Conservation (phyloP, 2,113 vertebrate genomes). For the Craseonycteris thonglongyai region DNA sequence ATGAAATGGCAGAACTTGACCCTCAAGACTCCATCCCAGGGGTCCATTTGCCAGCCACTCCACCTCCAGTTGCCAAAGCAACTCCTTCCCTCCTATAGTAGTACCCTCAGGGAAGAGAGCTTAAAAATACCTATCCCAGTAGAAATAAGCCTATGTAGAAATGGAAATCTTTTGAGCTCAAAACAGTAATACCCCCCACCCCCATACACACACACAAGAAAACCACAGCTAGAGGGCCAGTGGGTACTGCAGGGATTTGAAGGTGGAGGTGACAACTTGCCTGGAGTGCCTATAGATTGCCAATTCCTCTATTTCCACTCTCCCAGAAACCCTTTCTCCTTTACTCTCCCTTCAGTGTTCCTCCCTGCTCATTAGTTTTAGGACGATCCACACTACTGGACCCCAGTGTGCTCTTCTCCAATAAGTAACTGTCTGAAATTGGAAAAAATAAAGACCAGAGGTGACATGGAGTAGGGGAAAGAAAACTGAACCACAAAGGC, state of each 20-base stretch:
- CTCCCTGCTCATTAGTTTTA: neutral
- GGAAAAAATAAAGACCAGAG: neutral
- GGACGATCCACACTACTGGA: neutral
- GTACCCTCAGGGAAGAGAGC: neutral
- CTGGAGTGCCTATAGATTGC: neutral
- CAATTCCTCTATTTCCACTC: neutral
- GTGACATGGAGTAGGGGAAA: neutral
- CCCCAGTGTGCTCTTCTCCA: neutral
- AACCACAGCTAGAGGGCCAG: neutral
- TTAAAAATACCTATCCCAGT: neutral
- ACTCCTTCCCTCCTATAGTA: neutral
- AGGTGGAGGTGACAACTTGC: slow-evolving; percentile 38
- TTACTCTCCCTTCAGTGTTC: neutral
- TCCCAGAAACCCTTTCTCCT: slow-evolving; percentile 9
- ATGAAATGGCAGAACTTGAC: slow-evolving; percentile 29
- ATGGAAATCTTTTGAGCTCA: neutral
- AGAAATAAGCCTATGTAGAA: slow-evolving; percentile 27
- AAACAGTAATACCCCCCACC: neutral
- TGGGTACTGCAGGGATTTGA: neutral
- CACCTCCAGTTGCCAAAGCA: slow-evolving; percentile 53
- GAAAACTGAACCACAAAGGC: slow-evolving; percentile 52
- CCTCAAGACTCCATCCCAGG: slow-evolving; percentile 49
- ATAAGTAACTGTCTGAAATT: slow-evolving; percentile 19
- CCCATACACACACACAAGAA: neutral
- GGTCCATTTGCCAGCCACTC: slow-evolving; percentile 42